These are phyloP conservation scores for Siniperca undulata DNA, from an alignment of 2,797 vertebrate genomes.

Conservation along the genomic window DNA sequence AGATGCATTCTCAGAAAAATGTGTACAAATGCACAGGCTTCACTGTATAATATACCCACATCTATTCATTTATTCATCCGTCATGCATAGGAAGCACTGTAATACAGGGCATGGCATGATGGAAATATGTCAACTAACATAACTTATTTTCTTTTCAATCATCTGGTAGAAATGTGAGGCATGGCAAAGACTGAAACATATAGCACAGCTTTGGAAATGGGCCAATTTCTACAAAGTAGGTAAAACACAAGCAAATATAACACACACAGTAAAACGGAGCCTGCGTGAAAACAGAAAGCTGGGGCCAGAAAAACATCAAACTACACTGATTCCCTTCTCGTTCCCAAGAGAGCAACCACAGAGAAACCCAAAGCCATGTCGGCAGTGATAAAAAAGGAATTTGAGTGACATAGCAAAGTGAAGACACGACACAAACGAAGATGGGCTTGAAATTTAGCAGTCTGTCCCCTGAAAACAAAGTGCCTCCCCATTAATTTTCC, in stretches of 20 bases:
- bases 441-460: constrained; percentile 46
- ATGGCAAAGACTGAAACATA: constrained; percentile 22
- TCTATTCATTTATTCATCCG: constrained; percentile 28
- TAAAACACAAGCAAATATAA: constrained; percentile 15
- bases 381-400: constrained; percentile 30
- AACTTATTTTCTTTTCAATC: constrained; percentile 39
- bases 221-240: constrained; percentile 34
- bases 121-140: constrained; percentile 32
- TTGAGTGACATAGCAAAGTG: constrained; percentile 37
- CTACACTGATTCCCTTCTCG: constrained; percentile 20
- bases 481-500: constrained; percentile 68
- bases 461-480: constrained; percentile 59
- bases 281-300: background rate
- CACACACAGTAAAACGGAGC: constrained; percentile 14
- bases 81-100: constrained; percentile 6
- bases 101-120: constrained; percentile 19
- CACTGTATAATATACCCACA: background rate
- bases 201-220: constrained; percentile 21
- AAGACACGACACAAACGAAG: constrained; percentile 43
- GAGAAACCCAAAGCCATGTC: constrained; percentile 40
- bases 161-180: constrained; percentile 20
- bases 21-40: background rate
- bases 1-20: constrained; percentile 28
- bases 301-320: constrained; percentile 50
- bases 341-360: constrained; percentile 31